Base-by-base conservation (phyloP, 2,888 invertebrate species). In the Brachycybe producta region DNA sequence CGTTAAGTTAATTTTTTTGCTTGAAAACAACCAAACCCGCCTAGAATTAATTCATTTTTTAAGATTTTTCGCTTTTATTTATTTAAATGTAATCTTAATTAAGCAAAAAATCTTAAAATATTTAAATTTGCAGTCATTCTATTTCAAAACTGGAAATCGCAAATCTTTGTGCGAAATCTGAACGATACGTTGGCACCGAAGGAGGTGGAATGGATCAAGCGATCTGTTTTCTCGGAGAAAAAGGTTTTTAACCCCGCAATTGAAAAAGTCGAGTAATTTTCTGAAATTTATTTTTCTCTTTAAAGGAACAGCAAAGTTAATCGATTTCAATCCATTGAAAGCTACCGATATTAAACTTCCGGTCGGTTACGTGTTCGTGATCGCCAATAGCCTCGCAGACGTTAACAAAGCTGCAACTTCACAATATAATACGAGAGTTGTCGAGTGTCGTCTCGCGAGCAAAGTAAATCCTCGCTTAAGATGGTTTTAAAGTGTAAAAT, bases 121-220 rank as follows among this genome's bases (percentile, higher is more conserved):
- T 5, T 57, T 55, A 45, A 46, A 13, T 52, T 41, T 56, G 57
- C 43, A 54, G 65, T 62, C 24, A 63, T 26, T 67, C 70, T 55
- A 64, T 72, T 55, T 61, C 73, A 58, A 76, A 75, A 64, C 68
- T 70, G 32, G 75, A 78, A 54, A 70, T 97, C 57, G 94, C 97
- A 15, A 78, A 81, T 41, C 67, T 94, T 55, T 88, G 95, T 65
- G 92, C 95, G 0, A 75, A 73, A 57, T 83, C 88, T 64, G 98
- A 99, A 70, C 77, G 83, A 56, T 87, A 86, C 61, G 92, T 99
- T 58, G 98, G 98, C 21, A 95, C 97, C 1, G 84, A 91, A 68
- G 97, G 98, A 23, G 98, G 98, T 35, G 98, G 98, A 54, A 99
- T 99, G 98, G 98, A 99, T 69, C 98, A 99, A 70, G 95, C 98